phyloP scores from a whole-genome alignment of 2,797 vertebrate genomes.

The Urosaurus nigricauda region DNA sequence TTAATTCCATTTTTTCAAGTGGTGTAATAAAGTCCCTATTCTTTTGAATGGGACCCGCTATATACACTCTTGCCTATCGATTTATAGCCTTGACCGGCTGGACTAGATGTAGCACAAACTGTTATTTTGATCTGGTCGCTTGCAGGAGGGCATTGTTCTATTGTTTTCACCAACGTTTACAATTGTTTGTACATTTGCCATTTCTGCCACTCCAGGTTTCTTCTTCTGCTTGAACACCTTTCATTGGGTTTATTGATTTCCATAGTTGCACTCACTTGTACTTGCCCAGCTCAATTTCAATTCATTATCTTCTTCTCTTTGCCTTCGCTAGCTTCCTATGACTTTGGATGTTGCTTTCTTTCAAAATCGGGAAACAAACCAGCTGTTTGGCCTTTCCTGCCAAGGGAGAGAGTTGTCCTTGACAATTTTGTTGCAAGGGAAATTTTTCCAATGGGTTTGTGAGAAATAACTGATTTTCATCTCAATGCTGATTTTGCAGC shows the following conservation, averaged over 20 bases:
- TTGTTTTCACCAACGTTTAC: not conserved
- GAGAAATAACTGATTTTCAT: not conserved
- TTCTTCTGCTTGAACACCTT: slow-evolving; percentile 7
- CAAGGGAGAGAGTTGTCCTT: not conserved
- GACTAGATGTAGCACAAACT: too few species aligned
- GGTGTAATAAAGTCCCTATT: not conserved
- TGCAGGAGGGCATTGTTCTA: not conserved
- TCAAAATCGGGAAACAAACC: not conserved
- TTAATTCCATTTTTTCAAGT: too few species aligned
- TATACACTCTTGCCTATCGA: not conserved
- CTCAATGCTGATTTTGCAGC: not conserved
- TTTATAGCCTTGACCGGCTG: not conserved
- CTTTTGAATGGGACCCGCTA: not conserved
- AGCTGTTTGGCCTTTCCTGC: not conserved
- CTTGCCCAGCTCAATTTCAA: slow-evolving; percentile 17
- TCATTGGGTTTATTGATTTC: slow-evolving; percentile 33
- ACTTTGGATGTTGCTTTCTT: not conserved
- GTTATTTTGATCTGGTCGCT: not conserved
- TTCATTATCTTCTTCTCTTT: slow-evolving; percentile 15
- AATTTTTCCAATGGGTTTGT: not conserved
- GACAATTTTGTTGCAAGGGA: not conserved
- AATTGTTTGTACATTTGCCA: not conserved
- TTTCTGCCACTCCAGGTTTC: not conserved
- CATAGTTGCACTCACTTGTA: slow-evolving; percentile 15
- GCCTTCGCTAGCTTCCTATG: not conserved